Evolutionary conservation across 2,888 invertebrate genomes (phyloP).

Genomic region (Andrena fulva): DNA sequence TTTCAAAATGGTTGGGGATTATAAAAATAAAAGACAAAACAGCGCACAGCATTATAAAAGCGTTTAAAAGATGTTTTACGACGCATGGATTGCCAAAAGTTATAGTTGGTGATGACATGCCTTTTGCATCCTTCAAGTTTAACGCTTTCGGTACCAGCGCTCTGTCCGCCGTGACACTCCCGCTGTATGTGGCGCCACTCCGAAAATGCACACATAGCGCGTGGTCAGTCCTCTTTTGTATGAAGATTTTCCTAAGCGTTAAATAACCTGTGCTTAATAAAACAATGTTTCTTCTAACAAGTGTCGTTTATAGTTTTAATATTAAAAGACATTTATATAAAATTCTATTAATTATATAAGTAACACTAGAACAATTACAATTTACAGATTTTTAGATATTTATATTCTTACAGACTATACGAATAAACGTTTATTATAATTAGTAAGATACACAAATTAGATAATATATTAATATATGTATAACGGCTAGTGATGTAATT

Average conservation of each 20-base stretch:
- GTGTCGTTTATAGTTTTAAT: slow-evolving; percentile 4
- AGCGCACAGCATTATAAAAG: neutral
- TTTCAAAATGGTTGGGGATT: neutral
- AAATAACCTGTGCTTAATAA: slow-evolving; percentile 5
- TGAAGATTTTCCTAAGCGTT: neutral
- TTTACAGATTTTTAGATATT: neutral
- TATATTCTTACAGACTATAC: too few relatives aligned
- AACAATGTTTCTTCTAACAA: slow-evolving; percentile 8
- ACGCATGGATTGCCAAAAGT: slow-evolving; percentile 10
- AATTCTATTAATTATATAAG: slow-evolving; percentile 15
- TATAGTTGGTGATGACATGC: neutral
- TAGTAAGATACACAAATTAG: neutral
- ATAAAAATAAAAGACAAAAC: neutral
- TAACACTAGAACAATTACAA: neutral
- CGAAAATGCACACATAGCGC: slow-evolving; percentile 3
- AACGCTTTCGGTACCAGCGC: neutral
- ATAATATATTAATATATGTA: neutral
- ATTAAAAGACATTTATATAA: slow-evolving; percentile 6
- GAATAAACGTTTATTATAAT: neutral
- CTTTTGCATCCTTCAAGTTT: neutral
- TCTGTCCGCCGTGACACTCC: neutral
- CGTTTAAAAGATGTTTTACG: slow-evolving; percentile 3
- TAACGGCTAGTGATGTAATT: neutral
- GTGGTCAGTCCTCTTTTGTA: neutral
- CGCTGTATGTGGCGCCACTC: neutral